Evolutionary conservation across 2,888 invertebrate species (phyloP).

Genomic region (Ornithoptera priamus): DNA sequence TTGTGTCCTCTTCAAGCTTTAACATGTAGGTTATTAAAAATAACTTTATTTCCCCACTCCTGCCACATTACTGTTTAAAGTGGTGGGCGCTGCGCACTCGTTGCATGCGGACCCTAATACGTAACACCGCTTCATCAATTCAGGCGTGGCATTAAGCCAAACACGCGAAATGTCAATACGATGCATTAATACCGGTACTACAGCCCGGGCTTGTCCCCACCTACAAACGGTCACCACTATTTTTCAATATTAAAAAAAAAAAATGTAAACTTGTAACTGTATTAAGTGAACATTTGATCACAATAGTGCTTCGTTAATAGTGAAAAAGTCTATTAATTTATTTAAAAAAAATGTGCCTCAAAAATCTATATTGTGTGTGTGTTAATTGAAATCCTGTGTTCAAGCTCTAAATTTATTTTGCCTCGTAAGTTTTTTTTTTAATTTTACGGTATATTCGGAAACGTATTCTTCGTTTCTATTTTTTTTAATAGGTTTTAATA

Average conservation of each 20-base stretch:
- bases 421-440: too few species aligned
- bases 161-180: slow-evolving; percentile 75
- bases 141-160: slow-evolving; percentile 65
- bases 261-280: neutral
- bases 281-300: neutral
- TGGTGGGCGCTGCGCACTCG: slow-evolving; percentile 21
- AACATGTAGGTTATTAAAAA: neutral
- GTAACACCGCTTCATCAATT: slow-evolving; percentile 62
- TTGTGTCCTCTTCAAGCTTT: too few species aligned
- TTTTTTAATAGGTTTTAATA: too few species aligned
- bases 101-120: slow-evolving; percentile 41
- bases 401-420: too few species aligned
- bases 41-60: neutral
- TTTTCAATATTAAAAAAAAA: neutral
- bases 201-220: slow-evolving; percentile 21
- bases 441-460: too few species aligned
- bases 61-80: neutral
- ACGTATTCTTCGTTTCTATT: too few species aligned
- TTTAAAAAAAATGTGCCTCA: neutral
- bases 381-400: too few species aligned
- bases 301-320: too few species aligned
- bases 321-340: neutral
- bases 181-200: slow-evolving; percentile 67
- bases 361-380: too few species aligned
- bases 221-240: slow-evolving; percentile 22